Evolutionary conservation across 64 coral and sea anemone genomes (phyloP).

Genomic region (Actinia equina): DNA sequence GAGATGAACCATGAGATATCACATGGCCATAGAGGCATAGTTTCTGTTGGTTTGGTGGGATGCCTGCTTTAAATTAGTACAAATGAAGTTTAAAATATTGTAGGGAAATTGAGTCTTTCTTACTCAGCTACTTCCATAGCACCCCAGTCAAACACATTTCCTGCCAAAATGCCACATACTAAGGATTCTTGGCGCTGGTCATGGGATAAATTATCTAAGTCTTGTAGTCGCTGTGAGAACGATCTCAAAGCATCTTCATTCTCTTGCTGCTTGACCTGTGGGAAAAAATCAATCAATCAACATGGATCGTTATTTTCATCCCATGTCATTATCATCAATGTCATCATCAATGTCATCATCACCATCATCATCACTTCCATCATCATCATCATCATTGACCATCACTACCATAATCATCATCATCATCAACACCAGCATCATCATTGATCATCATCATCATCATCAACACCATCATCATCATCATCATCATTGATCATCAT

Average conservation of each 20-base stretch:
- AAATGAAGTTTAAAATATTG: neutral
- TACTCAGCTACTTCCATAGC: slow-evolving; percentile 93
- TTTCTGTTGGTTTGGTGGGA: neutral
- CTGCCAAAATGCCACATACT: slow-evolving; percentile 77
- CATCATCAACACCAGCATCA: neutral
- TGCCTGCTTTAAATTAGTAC: too few relatives aligned
- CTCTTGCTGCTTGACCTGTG: slow-evolving; percentile 89
- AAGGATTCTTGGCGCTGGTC: slow-evolving; percentile 63
- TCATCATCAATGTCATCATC: neutral
- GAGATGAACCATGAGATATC: too few relatives aligned
- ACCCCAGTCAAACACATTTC: slow-evolving; percentile 99
- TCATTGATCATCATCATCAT: neutral
- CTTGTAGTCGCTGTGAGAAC: slow-evolving; percentile 57
- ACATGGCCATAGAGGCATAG: too few relatives aligned
- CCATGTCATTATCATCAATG: neutral
- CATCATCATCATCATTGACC: too few relatives aligned
- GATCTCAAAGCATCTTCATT: slow-evolving; percentile 81
- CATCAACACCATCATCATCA: neutral
- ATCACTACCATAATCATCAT: neutral
- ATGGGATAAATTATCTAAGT: slow-evolving; percentile 53
- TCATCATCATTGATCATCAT: too few relatives aligned
- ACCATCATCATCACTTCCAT: neutral
- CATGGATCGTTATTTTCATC: neutral
- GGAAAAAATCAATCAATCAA: neutral
- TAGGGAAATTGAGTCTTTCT: neutral